These are phyloP conservation scores for Bubalus kerabau DNA, from an alignment of 2,113 vertebrate genomes.

Conservation along the genomic window DNA sequence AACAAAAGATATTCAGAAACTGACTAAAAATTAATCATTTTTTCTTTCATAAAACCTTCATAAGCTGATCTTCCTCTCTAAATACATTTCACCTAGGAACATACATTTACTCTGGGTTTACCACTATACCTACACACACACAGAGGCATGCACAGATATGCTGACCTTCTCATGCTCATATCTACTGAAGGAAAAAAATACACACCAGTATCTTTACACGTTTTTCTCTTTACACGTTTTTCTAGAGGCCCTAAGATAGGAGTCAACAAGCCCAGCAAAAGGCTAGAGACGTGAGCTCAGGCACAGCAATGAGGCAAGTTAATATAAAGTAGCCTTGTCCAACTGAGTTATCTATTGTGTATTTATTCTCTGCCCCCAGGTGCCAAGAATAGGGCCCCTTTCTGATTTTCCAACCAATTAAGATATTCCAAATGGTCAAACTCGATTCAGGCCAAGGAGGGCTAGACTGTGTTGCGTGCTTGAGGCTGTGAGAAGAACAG, in stretches of 20 bases:
- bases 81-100: neutral
- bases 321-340: neutral
- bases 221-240: neutral
- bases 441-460: neutral
- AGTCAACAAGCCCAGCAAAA: neutral
- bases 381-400: neutral
- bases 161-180: neutral
- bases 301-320: fast-evolving
- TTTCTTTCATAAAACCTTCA: neutral
- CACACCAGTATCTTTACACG: neutral
- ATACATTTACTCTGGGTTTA: neutral
- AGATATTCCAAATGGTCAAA: neutral
- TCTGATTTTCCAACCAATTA: neutral
- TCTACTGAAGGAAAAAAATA: neutral
- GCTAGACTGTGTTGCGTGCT: fast-evolving
- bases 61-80: neutral
- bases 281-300: too few relatives aligned
- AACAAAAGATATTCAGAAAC: conserved; percentile 39
- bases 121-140: neutral
- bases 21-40: neutral
- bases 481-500: neutral
- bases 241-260: neutral
- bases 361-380: neutral
- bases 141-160: neutral
- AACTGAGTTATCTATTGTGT: neutral